Base-by-base conservation (phyloP, 1,140 invertebrate genomes). In the Stegodyphus dumicola region DNA sequence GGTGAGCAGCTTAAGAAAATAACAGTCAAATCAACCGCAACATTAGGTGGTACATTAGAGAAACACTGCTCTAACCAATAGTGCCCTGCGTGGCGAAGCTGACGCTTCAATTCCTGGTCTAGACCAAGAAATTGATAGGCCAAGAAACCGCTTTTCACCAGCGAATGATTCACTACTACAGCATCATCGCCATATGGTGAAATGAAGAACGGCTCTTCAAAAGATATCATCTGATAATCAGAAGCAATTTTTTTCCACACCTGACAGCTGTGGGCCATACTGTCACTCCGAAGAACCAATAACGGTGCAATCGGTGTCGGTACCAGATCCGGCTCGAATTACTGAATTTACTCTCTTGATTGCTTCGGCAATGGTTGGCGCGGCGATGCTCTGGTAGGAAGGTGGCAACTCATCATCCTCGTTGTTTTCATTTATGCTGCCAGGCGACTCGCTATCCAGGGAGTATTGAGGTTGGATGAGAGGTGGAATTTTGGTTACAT, bases 61-160 rank as follows among this genome's bases (percentile, higher is more conserved):
- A 85, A 70, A 86, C 84, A 78, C 84, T 86, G 84, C 75, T 86
- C 81, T 85, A 85, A 85, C 74, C 81, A 70, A 85, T 85, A 85
- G 84, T 78, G 84, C 84, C 84, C 75, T 73, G 52, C 70, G 75
- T 86, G 56, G 84, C 76, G 66, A 73, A 74, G 84, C 84, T 69
- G 84, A 77, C 76, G 67, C 75, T 69, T 85, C 81, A 83, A 83
- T 83, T 83, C 71, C 66, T 48, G 80, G 73, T 85, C 81, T 77
- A 85, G 52, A 85, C 81, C 81, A 77, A 85, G 74, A 85, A 56
- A 85, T 76, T 67, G 81, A 77, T 77, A 69, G 79, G 71, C 79
- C 79, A 77, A 85, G 74, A 71, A 85, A 64, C 81, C 81, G 74
- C 80, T 70, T 77, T 77, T 77, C 81, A 85, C 81, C 81, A 77